Conservation (phyloP, 2,797 vertebrate genomes). For the Arrhamphus sclerolepis region DNA sequence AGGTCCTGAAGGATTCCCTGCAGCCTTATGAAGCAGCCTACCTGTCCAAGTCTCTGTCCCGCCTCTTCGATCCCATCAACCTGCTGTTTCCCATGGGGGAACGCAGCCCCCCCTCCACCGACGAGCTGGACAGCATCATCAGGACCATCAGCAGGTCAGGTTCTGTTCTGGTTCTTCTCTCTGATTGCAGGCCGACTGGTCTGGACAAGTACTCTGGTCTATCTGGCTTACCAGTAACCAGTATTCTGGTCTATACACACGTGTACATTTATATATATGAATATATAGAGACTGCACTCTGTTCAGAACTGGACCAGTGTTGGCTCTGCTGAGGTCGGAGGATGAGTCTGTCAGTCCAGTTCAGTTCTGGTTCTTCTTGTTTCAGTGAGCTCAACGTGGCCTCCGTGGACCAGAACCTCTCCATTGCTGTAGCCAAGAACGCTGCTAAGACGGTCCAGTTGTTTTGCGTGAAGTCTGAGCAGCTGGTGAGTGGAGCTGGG, state of each 20-base stretch:
- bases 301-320: no score
- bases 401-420: constrained; percentile 88
- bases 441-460: constrained; percentile 94
- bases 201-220: no score
- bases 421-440: constrained; percentile 91
- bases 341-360: not conserved
- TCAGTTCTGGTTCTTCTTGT: not conserved
- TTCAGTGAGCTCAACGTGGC: constrained; percentile 93
- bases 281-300: no score
- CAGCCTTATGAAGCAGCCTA: constrained; percentile 95
- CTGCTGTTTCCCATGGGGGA: constrained; percentile 95
- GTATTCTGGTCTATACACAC: no score
- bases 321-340: no score
- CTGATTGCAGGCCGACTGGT: not conserved
- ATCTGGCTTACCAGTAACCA: no score
- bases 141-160: constrained; percentile 92
- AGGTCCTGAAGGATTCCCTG: constrained; percentile 90
- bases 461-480: constrained; percentile 95
- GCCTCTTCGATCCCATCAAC: constrained; percentile 98
- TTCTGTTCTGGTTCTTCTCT: not conserved
- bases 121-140: constrained; percentile 95
- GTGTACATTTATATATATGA: no score
- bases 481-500: constrained; percentile 84
- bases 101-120: constrained; percentile 90
- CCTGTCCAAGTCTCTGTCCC: constrained; percentile 95